Evolutionary conservation across 2,888 invertebrate species (phyloP).

Genomic region (Camptogramma bilineatum): DNA sequence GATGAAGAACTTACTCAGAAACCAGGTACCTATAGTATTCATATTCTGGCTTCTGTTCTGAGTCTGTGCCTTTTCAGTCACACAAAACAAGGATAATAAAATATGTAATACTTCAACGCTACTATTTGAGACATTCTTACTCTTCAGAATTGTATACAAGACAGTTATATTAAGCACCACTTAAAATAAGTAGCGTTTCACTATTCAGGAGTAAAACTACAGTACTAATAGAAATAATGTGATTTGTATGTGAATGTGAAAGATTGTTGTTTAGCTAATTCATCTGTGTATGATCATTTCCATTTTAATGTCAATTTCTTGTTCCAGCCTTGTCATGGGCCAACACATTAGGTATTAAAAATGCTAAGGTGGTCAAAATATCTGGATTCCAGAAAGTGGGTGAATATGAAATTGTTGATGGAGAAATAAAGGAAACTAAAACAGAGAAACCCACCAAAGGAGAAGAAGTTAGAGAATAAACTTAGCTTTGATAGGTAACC

Average conservation of each 20-base stretch:
- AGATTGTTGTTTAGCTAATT: too few relatives aligned
- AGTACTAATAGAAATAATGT: too few relatives aligned
- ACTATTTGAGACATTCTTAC: too few relatives aligned
- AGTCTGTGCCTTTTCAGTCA: not conserved
- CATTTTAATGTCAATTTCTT: slow-evolving; percentile 10
- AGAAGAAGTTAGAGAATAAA: slow-evolving; percentile 41
- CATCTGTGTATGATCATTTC: too few relatives aligned
- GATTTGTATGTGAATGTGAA: not conserved
- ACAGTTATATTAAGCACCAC: too few relatives aligned
- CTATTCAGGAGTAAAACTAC: too few relatives aligned
- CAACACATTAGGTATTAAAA: slow-evolving; percentile 82
- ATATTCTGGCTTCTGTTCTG: too few relatives aligned
- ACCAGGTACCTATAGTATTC: slow-evolving; percentile 70
- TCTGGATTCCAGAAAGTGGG: slow-evolving; percentile 79
- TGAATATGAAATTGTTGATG: slow-evolving; percentile 79
- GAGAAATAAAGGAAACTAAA: slow-evolving; percentile 55
- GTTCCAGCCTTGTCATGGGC: slow-evolving; percentile 85
- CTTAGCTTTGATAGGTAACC: not conserved
- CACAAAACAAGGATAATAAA: not conserved
- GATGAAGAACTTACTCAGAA: slow-evolving; percentile 84
- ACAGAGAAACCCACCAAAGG: slow-evolving; percentile 37
- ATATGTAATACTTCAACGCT: too few relatives aligned
- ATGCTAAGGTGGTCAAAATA: slow-evolving; percentile 84
- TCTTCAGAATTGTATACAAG: too few relatives aligned
- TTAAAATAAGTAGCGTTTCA: too few relatives aligned